Evolutionary conservation across 2,113 vertebrate genomes (phyloP).

Genomic region (Pelusios castaneus): DNA sequence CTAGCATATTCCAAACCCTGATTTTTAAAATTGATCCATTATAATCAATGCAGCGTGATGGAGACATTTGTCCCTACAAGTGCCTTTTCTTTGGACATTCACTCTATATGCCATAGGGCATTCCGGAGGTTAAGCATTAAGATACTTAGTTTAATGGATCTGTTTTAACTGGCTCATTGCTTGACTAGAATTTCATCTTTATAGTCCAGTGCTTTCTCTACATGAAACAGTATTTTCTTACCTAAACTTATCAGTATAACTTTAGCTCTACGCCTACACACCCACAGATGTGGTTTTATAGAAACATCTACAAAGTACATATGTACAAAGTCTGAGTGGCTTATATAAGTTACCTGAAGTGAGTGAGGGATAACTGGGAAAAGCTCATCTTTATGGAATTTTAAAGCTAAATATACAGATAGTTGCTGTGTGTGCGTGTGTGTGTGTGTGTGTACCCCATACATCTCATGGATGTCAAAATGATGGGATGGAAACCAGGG

Average conservation of each 20-base stretch:
- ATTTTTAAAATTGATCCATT: accelerated
- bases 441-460: not conserved
- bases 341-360: accelerated
- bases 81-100: accelerated
- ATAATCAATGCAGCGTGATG: not conserved
- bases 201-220: not conserved
- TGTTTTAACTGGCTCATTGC: not conserved
- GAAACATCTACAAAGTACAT: not conserved
- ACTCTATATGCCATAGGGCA: accelerated
- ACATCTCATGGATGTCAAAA: not conserved
- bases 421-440: not conserved
- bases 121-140: not conserved
- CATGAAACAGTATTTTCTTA: not conserved
- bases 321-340: accelerated
- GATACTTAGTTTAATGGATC: not conserved
- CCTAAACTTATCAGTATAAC: not conserved
- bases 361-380: not conserved
- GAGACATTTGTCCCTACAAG: not conserved
- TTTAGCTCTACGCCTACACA: not conserved
- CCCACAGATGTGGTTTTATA: not conserved
- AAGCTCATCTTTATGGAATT: not conserved
- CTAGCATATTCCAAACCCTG: not conserved
- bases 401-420: not conserved
- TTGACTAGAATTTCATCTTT: not conserved
- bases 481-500: not conserved